These are phyloP conservation scores for Drepana arcuata DNA, from an alignment of 1,140 invertebrate species.

Conservation along the genomic window DNA sequence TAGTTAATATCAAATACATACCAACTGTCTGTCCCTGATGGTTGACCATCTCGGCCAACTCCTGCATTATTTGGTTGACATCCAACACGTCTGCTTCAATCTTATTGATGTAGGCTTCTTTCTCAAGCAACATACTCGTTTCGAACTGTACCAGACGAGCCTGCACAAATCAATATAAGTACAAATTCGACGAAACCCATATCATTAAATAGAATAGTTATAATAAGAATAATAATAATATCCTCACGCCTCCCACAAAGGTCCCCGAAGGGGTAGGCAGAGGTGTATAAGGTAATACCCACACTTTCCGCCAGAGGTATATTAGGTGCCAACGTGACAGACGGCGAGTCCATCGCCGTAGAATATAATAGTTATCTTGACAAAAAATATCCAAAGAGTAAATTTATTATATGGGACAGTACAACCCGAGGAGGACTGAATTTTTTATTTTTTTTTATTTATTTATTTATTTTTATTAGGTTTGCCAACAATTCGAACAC, in stretches of 20 bases:
- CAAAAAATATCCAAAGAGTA: too few relatives aligned
- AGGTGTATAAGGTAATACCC: neutral
- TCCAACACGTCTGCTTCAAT: conserved; percentile 91
- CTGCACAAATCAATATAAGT: too few relatives aligned
- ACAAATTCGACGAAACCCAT: too few relatives aligned
- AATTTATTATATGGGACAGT: too few relatives aligned
- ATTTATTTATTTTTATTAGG: too few relatives aligned
- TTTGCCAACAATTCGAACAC: too few relatives aligned
- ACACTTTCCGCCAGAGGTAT: neutral
- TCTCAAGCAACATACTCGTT: conserved; percentile 81
- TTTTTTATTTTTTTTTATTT: too few relatives aligned
- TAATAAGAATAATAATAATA: neutral
- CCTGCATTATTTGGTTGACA: conserved; percentile 93
- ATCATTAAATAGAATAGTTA: conserved; percentile 13
- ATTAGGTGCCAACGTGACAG: too few relatives aligned
- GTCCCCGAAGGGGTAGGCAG: neutral
- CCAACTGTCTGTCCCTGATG: conserved; percentile 88
- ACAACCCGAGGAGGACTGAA: too few relatives aligned
- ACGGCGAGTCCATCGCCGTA: too few relatives aligned
- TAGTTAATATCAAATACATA: too few relatives aligned
- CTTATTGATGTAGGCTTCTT: conserved; percentile 80
- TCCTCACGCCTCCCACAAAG: neutral
- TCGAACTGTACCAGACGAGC: conserved; percentile 80
- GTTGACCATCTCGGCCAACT: conserved; percentile 85
- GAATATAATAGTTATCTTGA: too few relatives aligned